Base-by-base conservation (phyloP, 2,888 invertebrate genomes). In the Eupeodes luniger region DNA sequence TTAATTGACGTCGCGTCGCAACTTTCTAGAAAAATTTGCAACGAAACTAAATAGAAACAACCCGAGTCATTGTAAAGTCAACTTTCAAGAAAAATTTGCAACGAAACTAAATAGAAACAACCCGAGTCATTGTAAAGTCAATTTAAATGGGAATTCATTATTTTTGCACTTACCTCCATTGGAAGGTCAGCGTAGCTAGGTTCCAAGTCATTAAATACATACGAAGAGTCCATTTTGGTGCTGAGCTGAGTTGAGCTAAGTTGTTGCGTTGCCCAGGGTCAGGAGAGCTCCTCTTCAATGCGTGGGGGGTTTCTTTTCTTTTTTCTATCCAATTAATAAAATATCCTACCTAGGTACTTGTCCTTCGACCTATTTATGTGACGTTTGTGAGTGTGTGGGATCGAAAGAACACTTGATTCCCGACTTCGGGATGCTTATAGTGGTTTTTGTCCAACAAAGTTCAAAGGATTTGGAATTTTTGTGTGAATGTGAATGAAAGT, bases 141-240 rank as follows among this genome's bases (percentile, higher is more conserved):
- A 12, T 51, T 4, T 40, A 5, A 40, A 7, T 40, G 40, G 1
- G 27, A 40, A 40, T 3, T 40, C 40, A 40, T 40, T 40, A 27
- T 34, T 64, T 81, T 16, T 66, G 12, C 16, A 87, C 91, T 90
- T 91, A 93, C 93, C 91, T 93, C 93, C 91, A 92, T 91, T 11
- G 93, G 93, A 81, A 93, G 90, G 81, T 93, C 92, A 76, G 91
- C 91, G 87, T 91, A 93, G 75, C 91, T 92, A 34, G 91, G 91
- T 55, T 89, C 89, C 79, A 81, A 80, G 27, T 90, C 90, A 76
- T 90, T 90, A 78, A 89, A 91, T 74, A 85, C 77, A 75, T 62
- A 81, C 66, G 61, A 70, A 10, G 87, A 79, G 11, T 89, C 83
- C 89, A 89, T 89, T 80, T 81, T 83, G n/a, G 27, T 49, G 12